Conservation (phyloP, 2,888 invertebrate species). For the Campaea margaritaria region DNA sequence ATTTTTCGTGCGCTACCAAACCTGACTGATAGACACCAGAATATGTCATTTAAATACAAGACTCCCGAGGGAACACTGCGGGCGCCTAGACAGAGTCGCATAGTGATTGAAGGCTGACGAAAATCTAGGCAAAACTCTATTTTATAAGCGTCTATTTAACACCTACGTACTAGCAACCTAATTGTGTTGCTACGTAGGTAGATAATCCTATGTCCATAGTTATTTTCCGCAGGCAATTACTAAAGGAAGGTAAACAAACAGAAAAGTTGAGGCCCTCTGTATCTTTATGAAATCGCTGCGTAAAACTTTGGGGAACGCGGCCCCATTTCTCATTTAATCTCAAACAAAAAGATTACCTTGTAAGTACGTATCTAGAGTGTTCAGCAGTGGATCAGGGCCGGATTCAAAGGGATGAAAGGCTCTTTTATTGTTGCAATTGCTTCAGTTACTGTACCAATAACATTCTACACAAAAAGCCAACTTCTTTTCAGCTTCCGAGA, state of each 20-base stretch:
- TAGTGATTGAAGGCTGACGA: too few species aligned
- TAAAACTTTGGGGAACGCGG: constrained; percentile 24
- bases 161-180: too few species aligned
- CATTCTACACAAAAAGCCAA: background rate
- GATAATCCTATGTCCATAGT: background rate
- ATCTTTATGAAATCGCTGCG: constrained; percentile 19
- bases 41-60: too few species aligned
- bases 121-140: too few species aligned
- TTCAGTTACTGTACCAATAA: background rate
- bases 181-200: too few species aligned
- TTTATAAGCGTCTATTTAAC: too few species aligned
- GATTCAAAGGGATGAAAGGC: background rate
- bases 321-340: constrained; percentile 36
- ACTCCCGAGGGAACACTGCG: too few species aligned
- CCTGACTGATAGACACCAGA: too few species aligned
- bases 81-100: too few species aligned
- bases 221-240: constrained; percentile 5
- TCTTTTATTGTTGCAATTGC: background rate
- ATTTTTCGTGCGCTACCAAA: too few species aligned
- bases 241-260: constrained; percentile 7
- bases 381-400: background rate
- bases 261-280: constrained; percentile 28
- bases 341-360: constrained; percentile 36
- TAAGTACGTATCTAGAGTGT: constrained; percentile 22
- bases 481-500: too few species aligned